Evolutionary conservation across 2,888 invertebrate genomes (phyloP).

Genomic region (Machimus rusticus): DNA sequence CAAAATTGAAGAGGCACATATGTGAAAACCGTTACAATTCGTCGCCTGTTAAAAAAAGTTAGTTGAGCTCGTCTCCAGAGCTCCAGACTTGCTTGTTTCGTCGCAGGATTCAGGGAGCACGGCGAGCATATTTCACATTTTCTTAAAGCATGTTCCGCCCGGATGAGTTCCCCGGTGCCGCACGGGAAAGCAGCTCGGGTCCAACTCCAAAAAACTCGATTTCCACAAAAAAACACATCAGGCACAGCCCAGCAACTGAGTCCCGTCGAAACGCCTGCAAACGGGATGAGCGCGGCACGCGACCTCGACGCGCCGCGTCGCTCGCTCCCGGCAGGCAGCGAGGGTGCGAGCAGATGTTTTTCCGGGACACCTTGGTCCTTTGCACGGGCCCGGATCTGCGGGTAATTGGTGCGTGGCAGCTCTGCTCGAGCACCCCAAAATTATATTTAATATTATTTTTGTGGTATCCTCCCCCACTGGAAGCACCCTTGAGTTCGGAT

Average conservation of each 20-base stretch:
- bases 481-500: neutral
- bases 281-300: slow-evolving; percentile 17
- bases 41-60: neutral
- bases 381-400: neutral
- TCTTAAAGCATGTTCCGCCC: neutral
- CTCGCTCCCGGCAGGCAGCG: neutral
- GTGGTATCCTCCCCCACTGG: neutral
- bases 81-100: neutral
- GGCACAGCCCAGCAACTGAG: neutral
- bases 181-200: neutral
- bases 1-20: neutral
- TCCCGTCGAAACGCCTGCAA: neutral
- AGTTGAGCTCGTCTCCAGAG: neutral
- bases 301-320: neutral
- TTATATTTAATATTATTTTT: slow-evolving; percentile 2
- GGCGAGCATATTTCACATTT: neutral
- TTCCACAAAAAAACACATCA: neutral
- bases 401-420: neutral
- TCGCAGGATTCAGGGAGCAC: neutral
- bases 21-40: slow-evolving; percentile 37
- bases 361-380: neutral
- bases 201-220: neutral
- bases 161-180: neutral
- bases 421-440: slow-evolving; percentile 5
- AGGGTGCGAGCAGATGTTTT: slow-evolving; percentile 28